phyloP scores from a whole-genome alignment of 64 coral and sea anemone genomes.

The Acropora tenuis region DNA sequence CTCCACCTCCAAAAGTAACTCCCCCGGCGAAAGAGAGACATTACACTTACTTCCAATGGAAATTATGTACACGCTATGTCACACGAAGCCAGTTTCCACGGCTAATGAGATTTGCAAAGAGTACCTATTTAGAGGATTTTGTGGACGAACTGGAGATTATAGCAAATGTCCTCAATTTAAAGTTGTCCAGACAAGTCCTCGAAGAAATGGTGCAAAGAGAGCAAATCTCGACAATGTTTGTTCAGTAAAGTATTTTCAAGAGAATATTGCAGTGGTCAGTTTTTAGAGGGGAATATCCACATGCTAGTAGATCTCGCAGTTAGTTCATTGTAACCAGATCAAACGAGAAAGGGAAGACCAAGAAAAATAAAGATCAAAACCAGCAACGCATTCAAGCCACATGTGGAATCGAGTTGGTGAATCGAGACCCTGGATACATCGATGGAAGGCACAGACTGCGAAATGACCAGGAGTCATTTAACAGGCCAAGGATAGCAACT shows the following conservation, averaged over 20 bases:
- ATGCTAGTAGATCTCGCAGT: too few species aligned
- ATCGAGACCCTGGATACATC: too few species aligned
- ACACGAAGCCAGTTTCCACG: conserved; percentile 28
- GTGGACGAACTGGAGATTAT: conserved; percentile 57
- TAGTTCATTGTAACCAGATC: too few species aligned
- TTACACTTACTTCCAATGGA: conserved; percentile 47
- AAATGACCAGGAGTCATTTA: too few species aligned
- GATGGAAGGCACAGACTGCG: too few species aligned
- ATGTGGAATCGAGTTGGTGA: too few species aligned
- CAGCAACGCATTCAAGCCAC: too few species aligned
- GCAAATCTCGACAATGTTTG: neutral
- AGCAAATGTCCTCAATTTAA: neutral
- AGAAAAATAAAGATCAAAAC: too few species aligned
- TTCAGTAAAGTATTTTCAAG: neutral
- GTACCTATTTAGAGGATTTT: conserved; percentile 51
- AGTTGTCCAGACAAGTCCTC: neutral
- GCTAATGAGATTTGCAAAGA: conserved; percentile 28
- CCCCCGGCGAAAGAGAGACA: neutral
- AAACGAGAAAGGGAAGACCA: too few species aligned
- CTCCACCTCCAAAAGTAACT: conserved; percentile 44
- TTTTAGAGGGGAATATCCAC: too few species aligned
- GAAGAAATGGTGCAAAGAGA: neutral
- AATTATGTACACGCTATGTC: conserved; percentile 56
- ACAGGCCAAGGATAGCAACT: too few species aligned
- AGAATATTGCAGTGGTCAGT: neutral